Percentiles rank a stretch among this genome's conserved stretches.
These are phyloP conservation scores for Platysternon megacephalum DNA, from an alignment of 2,113 vertebrate genomes.

Conservation along the genomic window DNA sequence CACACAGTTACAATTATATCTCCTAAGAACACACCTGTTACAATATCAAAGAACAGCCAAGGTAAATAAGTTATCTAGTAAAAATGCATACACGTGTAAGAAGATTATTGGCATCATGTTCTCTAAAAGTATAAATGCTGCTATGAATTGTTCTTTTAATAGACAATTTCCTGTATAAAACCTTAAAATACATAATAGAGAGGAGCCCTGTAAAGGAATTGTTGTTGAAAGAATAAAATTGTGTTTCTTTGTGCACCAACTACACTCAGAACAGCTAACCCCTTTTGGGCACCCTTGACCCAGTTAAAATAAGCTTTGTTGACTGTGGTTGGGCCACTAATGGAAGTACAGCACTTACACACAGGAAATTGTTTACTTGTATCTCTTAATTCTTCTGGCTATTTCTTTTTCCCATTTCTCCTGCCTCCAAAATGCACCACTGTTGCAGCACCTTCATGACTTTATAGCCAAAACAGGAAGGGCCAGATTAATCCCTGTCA, in stretches of 20 bases:
- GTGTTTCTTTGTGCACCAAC: not conserved
- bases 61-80: not conserved
- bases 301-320: not conserved
- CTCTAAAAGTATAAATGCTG: not conserved
- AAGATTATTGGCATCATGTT: not conserved
- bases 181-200: not conserved
- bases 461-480: not conserved
- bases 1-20: not conserved
- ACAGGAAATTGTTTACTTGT: not conserved
- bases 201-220: not conserved
- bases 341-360: not conserved
- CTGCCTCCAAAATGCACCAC: not conserved
- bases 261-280: not conserved
- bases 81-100: not conserved
- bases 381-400: not conserved
- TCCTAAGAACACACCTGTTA: not conserved
- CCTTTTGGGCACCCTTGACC: not conserved
- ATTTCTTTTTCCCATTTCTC: not conserved
- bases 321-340: not conserved
- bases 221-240: not conserved
- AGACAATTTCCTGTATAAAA: not conserved
- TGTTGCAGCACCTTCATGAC: not conserved
- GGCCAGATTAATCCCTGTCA: not conserved
- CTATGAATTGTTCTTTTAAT: not conserved
- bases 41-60: not conserved